Evolutionary conservation across 2,888 invertebrate species (phyloP).

Genomic region (Folsomia candida): DNA sequence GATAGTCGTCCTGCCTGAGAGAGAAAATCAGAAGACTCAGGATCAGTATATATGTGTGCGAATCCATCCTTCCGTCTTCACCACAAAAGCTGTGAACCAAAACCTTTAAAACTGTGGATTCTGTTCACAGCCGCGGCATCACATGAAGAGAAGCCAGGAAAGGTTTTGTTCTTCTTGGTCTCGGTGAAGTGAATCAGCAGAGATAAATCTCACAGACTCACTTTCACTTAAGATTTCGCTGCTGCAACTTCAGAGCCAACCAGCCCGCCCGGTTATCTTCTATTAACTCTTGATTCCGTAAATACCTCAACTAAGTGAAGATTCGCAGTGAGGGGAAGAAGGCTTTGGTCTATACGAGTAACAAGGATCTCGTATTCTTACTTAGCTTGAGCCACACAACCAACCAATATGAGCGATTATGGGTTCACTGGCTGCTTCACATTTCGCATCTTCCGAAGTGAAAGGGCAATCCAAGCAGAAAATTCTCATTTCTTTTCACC

Average conservation of each 20-base stretch:
- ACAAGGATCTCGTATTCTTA: no score
- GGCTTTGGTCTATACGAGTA: no score
- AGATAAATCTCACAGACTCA: not conserved
- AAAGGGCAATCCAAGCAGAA: slow-evolving; percentile 1
- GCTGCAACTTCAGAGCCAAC: not conserved
- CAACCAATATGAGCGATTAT: not conserved
- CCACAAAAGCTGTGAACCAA: not conserved
- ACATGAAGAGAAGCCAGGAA: not conserved
- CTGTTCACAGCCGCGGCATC: not conserved
- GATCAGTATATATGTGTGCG: no score
- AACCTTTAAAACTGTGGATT: not conserved
- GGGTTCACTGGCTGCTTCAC: no score
- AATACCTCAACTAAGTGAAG: not conserved
- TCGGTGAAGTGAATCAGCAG: not conserved
- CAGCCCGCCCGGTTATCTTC: not conserved
- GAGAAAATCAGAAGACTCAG: no score
- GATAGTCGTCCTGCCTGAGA: no score
- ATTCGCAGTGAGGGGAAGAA: not conserved
- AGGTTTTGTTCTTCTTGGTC: not conserved
- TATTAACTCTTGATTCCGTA: slow-evolving; percentile 6
- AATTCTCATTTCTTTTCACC: slow-evolving; percentile 1
- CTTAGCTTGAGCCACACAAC: not conserved
- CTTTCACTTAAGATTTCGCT: not conserved
- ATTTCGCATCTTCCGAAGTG: no score
- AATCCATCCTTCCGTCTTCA: not conserved